Base-by-base conservation (phyloP, 2,113 vertebrate genomes). In the Aspiorhynchus laticeps region DNA sequence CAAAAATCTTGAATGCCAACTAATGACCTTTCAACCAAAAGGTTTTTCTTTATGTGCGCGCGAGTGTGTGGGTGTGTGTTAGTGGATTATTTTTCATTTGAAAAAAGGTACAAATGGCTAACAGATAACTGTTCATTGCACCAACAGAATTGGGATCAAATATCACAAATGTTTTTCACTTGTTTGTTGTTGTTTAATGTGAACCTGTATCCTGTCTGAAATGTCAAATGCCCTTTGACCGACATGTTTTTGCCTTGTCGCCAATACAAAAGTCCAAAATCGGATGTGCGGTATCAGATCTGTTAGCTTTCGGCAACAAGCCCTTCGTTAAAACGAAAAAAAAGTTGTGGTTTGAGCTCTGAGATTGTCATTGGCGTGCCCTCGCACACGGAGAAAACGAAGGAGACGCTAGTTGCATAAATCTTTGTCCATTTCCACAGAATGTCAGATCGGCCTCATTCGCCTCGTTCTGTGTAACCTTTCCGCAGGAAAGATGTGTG, bases 351-450 rank as follows among this genome's bases (percentile, higher is more conserved):
- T 69, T 65, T 93, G 56, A 59, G 77, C 78, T 79, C n/a, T 28
- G 28, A 75, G 65, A 84, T 85, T 80, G 81, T 46, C 92, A 93
- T 93, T 92, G 93, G 93, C 93, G 91, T 91, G 88, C 91, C 28
- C 67, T 76, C 74, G 21, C 71, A 26, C 28, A 53, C 26, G n/a
- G 26, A 74, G 83, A 88, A 63, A 74, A 74, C 41, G 87, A 86
- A 91, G 89, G 89, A 92, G 92, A 91, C 76, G 92, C 93, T 91
- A 90, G 93, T 92, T 93, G 91, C 93, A 94, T 94, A 93, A 92
- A 94, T 92, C 91, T 90, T 80, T 91, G 91, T 92, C 92, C 85
- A 87, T 89, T 87, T 87, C 92, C 93, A 91, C 92, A 92, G 91
- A 94, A 94, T 93, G 93, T 94, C 90, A 91, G 91, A 91, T 88